Conservation (phyloP, 2,888 invertebrate species). For the Sipunculus nudus region DNA sequence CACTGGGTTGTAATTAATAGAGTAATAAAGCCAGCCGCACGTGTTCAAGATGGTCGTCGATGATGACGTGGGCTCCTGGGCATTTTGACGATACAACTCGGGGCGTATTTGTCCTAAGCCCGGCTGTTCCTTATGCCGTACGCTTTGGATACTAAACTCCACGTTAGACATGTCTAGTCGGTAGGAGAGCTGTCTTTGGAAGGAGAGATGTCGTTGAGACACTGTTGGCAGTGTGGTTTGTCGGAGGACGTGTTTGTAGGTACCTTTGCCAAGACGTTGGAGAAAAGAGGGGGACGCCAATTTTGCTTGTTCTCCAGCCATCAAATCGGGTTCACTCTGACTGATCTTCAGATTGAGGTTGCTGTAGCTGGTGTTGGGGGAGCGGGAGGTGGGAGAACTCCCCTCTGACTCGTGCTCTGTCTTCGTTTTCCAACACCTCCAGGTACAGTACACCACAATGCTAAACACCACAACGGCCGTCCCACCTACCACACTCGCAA, state of each 20-base stretch:
- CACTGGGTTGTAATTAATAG: conserved; percentile 82
- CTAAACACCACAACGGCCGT: conserved; percentile 13
- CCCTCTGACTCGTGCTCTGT: background rate
- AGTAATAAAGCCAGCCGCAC: conserved; percentile 70
- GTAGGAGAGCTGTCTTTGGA: conserved; percentile 83
- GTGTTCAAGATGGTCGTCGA: conserved; percentile 11
- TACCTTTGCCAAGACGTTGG: conserved; percentile 38
- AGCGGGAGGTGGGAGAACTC: background rate
- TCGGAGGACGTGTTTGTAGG: conserved; percentile 72
- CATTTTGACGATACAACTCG: conserved; percentile 69
- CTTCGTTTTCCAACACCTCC: conserved; percentile 20
- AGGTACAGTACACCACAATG: conserved; percentile 22
- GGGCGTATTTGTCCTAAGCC: conserved; percentile 58
- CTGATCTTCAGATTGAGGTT: conserved; percentile 43
- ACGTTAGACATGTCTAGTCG: conserved; percentile 78
- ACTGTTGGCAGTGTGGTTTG: conserved; percentile 86
- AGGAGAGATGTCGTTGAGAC: conserved; percentile 82
- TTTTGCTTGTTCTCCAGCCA: conserved; percentile 36
- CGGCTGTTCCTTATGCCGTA: conserved; percentile 68
- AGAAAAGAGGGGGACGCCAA: conserved; percentile 12
- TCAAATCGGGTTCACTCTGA: conserved; percentile 59
- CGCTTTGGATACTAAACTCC: conserved; percentile 74
- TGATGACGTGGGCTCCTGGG: conserved; percentile 5
- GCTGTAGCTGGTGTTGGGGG: background rate
- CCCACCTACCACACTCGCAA: no score